Evolutionary conservation across 2,113 vertebrate genomes (phyloP), one percentile per base, ranked within the genome.

Genomic region (Zonotrichia leucophrys): DNA sequence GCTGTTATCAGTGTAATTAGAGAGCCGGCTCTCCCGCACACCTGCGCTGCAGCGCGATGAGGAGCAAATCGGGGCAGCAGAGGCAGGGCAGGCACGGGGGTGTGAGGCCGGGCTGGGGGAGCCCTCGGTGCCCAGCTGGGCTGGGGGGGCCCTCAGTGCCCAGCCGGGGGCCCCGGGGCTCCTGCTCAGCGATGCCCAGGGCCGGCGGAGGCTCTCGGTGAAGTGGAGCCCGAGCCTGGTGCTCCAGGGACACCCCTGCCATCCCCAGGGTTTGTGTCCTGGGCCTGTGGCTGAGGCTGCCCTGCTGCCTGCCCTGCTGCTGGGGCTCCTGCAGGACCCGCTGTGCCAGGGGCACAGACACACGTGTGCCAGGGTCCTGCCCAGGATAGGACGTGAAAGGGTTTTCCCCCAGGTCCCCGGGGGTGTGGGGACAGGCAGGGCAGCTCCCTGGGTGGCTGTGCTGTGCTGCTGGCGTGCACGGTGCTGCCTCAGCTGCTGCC

Each of bases 301-400:
- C 55, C 20, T 28, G 0, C 27, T 6, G 7, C 53, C 63, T 18
- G 8, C 3, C 47, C 70, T 3, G 28, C 74, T 11, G 62, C 28
- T 18, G 0, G 1, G 13, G 39, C 37, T 41, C 39, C 39, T 41
- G 12, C 39, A 41, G 39, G 39, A 35, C 55, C 1, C 1, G 12
- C 41, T 31, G 35, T 7, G 41, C 78, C 23, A 10, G 28, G 9
- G 49, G 70, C 31, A 12, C 62, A 8, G 7, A 4, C 1, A 1
- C 1, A 0, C 2, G 0, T 3, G 44, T 59, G 55, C 46, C 33
- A 6, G 18, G 62, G 4, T 23, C 39, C 75, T n/a, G 60, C 55
- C 23, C 3, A 2, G 1, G 15, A 2, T 0, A 14, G 67, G 49
- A 28, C 5, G 2, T 2, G 2, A 0, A 2, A 15, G 79, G 11